A percentile compares a stretch with the other conserved stretches of the same genome.
Conservation (phyloP, 1,140 invertebrate genomes). For the Drosophila eugracilis region DNA sequence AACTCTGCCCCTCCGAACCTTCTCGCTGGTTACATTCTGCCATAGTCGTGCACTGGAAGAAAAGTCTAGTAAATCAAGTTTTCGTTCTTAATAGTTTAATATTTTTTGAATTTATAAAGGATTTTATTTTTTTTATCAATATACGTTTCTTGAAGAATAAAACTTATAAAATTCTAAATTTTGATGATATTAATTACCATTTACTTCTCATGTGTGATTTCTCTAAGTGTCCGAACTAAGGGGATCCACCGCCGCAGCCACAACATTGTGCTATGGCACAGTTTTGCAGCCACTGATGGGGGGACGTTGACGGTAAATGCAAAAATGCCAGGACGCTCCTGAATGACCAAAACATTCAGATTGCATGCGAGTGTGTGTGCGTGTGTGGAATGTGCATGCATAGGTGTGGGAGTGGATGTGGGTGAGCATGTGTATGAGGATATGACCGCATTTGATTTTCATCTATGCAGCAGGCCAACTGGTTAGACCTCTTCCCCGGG, state of each 20-base stretch:
- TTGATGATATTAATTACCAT: no score
- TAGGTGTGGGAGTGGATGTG: neutral
- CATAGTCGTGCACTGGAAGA: constrained; percentile 4
- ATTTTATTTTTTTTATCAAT: neutral
- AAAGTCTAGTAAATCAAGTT: no score
- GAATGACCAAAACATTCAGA: constrained; percentile 31
- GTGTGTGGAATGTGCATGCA: constrained; percentile 23
- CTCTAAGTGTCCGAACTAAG: neutral
- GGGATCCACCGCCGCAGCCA: constrained; percentile 28
- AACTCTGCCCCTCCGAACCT: constrained; percentile 30
- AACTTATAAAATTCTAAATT: no score
- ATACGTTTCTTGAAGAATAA: no score
- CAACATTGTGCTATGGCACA: constrained; percentile 49
- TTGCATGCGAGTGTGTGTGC: constrained; percentile 16
- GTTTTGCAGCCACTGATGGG: constrained; percentile 50
- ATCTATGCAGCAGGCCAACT: constrained; percentile 37
- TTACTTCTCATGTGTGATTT: neutral
- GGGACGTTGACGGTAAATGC: constrained; percentile 53
- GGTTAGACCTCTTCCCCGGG: constrained; percentile 4
- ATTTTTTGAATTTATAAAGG: no score
- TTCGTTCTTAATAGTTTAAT: no score
- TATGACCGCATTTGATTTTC: constrained; percentile 54
- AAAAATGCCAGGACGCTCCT: constrained; percentile 37
- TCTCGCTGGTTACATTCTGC: constrained; percentile 19
- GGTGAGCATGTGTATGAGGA: constrained; percentile 3